phyloP scores from a whole-genome alignment of 1,140 invertebrate species.

The Aphelinus certus region DNA sequence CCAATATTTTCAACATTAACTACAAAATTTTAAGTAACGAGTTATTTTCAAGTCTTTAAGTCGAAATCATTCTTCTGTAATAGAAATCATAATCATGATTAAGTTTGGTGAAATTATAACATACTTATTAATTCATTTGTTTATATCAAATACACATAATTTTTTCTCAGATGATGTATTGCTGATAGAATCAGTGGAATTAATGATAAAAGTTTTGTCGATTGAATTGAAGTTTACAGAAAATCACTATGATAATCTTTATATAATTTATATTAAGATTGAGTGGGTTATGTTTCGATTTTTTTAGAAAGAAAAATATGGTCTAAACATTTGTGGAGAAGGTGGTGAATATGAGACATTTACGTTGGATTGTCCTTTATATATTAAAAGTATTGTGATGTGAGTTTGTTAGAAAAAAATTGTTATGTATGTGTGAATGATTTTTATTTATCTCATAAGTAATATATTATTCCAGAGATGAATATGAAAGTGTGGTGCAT shows the following conservation, averaged over 20 bases:
- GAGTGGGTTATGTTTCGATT: neutral
- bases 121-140: too few relatives aligned
- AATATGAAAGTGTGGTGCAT: conserved; percentile 87
- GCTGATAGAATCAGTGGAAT: too few relatives aligned
- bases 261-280: too few relatives aligned
- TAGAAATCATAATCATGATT: too few relatives aligned
- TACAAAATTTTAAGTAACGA: conserved; percentile 10
- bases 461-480: conserved; percentile 75
- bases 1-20: conserved; percentile 42
- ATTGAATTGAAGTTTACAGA: too few relatives aligned
- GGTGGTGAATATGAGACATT: conserved; percentile 99
- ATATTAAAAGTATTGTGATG: conserved; percentile 89
- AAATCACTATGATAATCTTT: too few relatives aligned
- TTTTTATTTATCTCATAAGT: conserved; percentile 30
- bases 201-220: too few relatives aligned
- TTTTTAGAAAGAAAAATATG: conserved; percentile 88
- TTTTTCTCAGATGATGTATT: too few relatives aligned
- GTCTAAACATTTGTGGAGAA: conserved; percentile 97
- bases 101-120: too few relatives aligned
- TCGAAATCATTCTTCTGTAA: conserved; percentile 10
- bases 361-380: conserved; percentile 95
- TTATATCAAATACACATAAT: too few relatives aligned
- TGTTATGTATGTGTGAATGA: neutral
- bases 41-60: conserved; percentile 25
- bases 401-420: conserved; percentile 69